Evolutionary conservation across 2,888 invertebrate genomes (phyloP).

Genomic region (Epinotia demarniana): DNA sequence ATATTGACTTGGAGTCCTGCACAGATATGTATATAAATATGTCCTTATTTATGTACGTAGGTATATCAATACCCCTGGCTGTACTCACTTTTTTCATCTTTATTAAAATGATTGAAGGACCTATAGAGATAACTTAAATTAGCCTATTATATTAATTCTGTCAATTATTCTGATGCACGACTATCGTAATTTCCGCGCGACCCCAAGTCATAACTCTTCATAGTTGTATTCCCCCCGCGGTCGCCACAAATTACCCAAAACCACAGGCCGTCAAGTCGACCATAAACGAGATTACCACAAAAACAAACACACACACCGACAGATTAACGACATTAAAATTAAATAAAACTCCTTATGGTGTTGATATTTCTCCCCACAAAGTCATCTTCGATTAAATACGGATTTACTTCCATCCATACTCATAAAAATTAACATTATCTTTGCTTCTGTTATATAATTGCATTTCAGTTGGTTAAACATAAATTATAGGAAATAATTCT

Average conservation of each 20-base stretch:
- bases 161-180: slow-evolving; percentile 26
- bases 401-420: too few relatives aligned
- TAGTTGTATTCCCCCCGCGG: not conserved
- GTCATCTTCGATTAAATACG: too few relatives aligned
- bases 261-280: slow-evolving; percentile 23
- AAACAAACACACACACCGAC: slow-evolving; percentile 29
- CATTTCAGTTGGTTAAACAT: too few relatives aligned
- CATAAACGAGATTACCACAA: slow-evolving; percentile 35
- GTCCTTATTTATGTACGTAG: too few relatives aligned
- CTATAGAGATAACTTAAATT: not conserved
- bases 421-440: too few relatives aligned
- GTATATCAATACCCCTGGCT: too few relatives aligned
- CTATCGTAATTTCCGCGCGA: slow-evolving; percentile 8
- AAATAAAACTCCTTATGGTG: not conserved
- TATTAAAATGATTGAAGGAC: not conserved
- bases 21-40: too few relatives aligned
- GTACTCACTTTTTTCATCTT: not conserved
- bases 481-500: too few relatives aligned
- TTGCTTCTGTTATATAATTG: too few relatives aligned
- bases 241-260: slow-evolving; percentile 25
- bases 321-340: not conserved
- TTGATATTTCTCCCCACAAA: not conserved
- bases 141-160: slow-evolving; percentile 8
- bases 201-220: slow-evolving; percentile 31
- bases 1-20: too few relatives aligned